Percentiles rank a stretch among this genome's conserved stretches.
phyloP scores from a whole-genome alignment of 2,797 vertebrate genomes.

The Otus scops region DNA sequence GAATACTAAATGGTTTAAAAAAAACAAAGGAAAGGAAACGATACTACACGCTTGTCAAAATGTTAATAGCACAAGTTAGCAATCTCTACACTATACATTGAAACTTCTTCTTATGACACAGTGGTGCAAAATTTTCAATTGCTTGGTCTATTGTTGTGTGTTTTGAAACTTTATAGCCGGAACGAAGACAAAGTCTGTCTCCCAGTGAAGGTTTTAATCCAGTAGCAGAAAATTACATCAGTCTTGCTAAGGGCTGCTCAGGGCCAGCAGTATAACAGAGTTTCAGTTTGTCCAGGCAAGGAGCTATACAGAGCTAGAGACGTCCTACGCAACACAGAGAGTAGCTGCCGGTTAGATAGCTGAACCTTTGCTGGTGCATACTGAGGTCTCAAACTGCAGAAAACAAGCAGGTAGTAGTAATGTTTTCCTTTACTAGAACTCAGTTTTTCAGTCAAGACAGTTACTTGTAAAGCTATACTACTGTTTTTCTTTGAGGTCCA shows the following conservation, averaged over 20 bases:
- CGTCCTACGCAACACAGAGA: not conserved
- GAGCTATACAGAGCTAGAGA: not conserved
- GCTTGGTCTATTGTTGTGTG: constrained; percentile 61
- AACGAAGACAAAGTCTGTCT: constrained; percentile 50
- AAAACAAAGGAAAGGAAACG: constrained; percentile 61
- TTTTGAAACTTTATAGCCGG: constrained; percentile 41
- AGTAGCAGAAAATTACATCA: constrained; percentile 30
- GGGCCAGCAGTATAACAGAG: not conserved
- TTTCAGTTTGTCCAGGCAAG: constrained; percentile 12
- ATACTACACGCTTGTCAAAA: constrained; percentile 79
- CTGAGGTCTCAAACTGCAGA: constrained; percentile 47
- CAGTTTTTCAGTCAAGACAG: constrained; percentile 20
- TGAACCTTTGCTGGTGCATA: constrained; percentile 63
- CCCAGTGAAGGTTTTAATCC: constrained; percentile 37
- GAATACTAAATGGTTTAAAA: constrained; percentile 69
- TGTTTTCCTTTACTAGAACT: not conserved
- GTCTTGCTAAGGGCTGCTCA: constrained; percentile 8
- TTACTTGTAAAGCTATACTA: not conserved
- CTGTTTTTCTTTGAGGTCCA: not conserved
- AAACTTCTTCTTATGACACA: constrained; percentile 76
- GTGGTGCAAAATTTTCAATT: constrained; percentile 70
- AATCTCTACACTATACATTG: constrained; percentile 81
- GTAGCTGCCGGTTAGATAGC: constrained; percentile 26
- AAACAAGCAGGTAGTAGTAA: constrained; percentile 31
- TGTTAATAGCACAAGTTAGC: constrained; percentile 85